Evolutionary conservation across 2,797 vertebrate genomes (phyloP), one percentile per base, ranked within the genome.

Genomic region (Coilia nasus): DNA sequence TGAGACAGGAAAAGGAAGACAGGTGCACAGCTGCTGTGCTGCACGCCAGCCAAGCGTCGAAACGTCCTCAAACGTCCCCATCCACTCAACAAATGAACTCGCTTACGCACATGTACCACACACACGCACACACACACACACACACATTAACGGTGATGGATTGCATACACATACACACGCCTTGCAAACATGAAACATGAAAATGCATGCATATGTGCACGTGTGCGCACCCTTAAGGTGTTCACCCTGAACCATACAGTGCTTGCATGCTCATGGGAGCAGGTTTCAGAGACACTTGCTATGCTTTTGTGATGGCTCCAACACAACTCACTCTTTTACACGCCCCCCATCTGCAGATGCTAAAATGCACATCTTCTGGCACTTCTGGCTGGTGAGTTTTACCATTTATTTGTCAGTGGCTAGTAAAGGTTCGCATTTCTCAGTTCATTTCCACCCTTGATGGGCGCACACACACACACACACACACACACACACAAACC

Each of bases 1-100:
- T 85, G 87, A 90, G 85, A 91, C 89, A 93, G 93, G 93, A 95
- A 95, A 92, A 91, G 94, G 93, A 94, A 93, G 91, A 93, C 94
- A 95, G 95, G 94, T 96, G 94, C 93, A 89, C 87, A 14, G 56
- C 17, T 17, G 11, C 88, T 93, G 91, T 17, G 11, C 88, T 93
- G 91, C 92, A 90, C 92, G 91, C 91, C 67, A 75, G 31, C 31
- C 14, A 23, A 54, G 35, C 85, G 91, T 41, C 0, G 67, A 71
- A 31, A 75, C 67, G 2, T 75, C 64, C 57, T 59, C 57, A 59
- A 21, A 21, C 57, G 4, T 31, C 28, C 28, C 28, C 57, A 7
- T 71, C 14, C 28, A 71, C 23, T 67, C 23, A 9, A 54, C 23
- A 67, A 15, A 28, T 67, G 12, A 28, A 41, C 28, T 54, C 50